Evolutionary conservation across 1,140 invertebrate genomes (phyloP).

Genomic region (Drosophila arizonae): DNA sequence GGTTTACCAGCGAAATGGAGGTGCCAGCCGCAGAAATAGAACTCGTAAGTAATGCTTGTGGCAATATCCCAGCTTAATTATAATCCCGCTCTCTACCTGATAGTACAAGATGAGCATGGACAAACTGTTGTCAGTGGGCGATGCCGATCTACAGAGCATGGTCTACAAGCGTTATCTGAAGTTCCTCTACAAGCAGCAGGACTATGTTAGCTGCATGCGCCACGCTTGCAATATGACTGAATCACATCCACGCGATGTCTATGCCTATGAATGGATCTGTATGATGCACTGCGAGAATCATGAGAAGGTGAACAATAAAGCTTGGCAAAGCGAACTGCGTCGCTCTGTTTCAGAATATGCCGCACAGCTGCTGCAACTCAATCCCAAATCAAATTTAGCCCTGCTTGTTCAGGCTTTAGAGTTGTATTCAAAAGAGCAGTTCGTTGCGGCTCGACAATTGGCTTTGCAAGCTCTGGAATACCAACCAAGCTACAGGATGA

Average conservation of each 20-base stretch:
- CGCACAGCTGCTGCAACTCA: constrained; percentile 83
- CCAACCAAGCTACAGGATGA: constrained; percentile 57
- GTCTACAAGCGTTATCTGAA: constrained; percentile 85
- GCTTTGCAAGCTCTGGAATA: constrained; percentile 75
- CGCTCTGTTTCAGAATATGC: constrained; percentile 83
- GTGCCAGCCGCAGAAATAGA: constrained; percentile 32
- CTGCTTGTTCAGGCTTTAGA: constrained; percentile 86
- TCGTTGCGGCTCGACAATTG: constrained; percentile 84
- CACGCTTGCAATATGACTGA: constrained; percentile 84
- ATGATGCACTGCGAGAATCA: constrained; percentile 85
- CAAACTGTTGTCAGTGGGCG: constrained; percentile 46
- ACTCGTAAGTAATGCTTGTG: constrained; percentile 41
- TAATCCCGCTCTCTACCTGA: not conserved
- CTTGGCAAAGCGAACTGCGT: constrained; percentile 44
- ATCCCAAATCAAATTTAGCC: constrained; percentile 85
- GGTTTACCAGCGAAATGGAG: constrained; percentile 55
- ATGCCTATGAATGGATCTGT: constrained; percentile 86
- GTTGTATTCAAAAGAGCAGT: constrained; percentile 83
- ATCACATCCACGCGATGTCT: constrained; percentile 83
- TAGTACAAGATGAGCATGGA: constrained; percentile 78
- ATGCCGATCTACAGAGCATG: constrained; percentile 51
- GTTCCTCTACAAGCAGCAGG: constrained; percentile 84
- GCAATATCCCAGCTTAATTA: not conserved
- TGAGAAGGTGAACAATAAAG: constrained; percentile 49
- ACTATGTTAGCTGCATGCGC: constrained; percentile 83